These are phyloP conservation scores for Agrochola litura DNA, from an alignment of 2,888 invertebrate genomes.

Conservation along the genomic window DNA sequence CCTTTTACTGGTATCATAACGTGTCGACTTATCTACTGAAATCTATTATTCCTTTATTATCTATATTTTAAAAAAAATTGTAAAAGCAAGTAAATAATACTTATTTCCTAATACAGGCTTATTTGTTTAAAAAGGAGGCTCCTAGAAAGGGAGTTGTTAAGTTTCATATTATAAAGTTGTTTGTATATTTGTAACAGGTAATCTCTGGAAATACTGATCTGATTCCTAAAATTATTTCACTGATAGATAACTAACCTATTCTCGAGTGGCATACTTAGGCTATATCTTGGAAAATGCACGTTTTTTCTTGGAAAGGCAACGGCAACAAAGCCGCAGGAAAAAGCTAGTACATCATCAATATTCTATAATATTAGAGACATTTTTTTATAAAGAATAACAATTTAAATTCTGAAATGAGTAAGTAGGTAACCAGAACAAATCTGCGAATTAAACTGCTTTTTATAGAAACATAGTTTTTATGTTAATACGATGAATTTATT, in stretches of 20 bases:
- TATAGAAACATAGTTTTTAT: not conserved
- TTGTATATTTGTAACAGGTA: not conserved
- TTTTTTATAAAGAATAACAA: no score
- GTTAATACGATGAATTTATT: not conserved
- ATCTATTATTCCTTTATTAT: not conserved
- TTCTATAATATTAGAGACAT: no score
- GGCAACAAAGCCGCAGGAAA: not conserved
- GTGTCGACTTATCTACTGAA: not conserved
- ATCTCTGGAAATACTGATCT: not conserved
- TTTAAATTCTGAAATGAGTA: no score
- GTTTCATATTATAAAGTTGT: not conserved
- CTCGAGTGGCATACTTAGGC: no score
- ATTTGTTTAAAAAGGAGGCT: not conserved
- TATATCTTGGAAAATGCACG: not conserved
- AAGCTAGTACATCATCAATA: no score
- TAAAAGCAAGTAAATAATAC: not conserved
- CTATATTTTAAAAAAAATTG: not conserved
- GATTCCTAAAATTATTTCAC: not conserved
- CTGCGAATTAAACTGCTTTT: not conserved
- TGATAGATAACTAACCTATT: not conserved
- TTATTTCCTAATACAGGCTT: not conserved
- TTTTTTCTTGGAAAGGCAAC: not conserved
- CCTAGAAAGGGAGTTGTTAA: not conserved
- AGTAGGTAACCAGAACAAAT: not conserved
- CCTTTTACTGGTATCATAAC: not conserved